Conservation (phyloP, 2,888 invertebrate species). For the Erpobdella octoculata region DNA sequence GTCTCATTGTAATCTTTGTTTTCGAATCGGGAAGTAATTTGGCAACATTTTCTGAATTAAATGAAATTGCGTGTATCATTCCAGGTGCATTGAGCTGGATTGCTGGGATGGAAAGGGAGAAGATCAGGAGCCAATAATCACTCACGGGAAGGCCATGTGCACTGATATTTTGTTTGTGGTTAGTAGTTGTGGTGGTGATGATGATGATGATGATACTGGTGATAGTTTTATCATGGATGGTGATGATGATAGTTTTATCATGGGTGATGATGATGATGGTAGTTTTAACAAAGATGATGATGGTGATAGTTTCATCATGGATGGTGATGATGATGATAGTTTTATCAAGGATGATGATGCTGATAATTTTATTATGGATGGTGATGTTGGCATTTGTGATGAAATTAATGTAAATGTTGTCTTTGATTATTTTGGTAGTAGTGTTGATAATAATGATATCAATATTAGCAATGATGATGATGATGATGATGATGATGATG, state of each 20-base stretch:
- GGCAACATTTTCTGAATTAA: too few relatives aligned
- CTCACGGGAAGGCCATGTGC: conserved; percentile 99
- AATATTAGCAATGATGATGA: background rate
- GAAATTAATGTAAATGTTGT: too few relatives aligned
- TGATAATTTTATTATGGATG: too few relatives aligned
- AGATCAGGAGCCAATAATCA: conserved; percentile 97
- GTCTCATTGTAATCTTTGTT: too few relatives aligned
- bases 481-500: conserved; percentile 16
- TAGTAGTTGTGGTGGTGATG: conserved; percentile 33
- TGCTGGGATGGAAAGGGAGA: conserved; percentile 98
- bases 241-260: background rate
- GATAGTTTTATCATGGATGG: too few relatives aligned
- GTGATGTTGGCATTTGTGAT: too few relatives aligned
- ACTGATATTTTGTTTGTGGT: conserved; percentile 94
- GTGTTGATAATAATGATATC: too few relatives aligned
- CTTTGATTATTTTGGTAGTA: too few relatives aligned
- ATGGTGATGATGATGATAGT: background rate
- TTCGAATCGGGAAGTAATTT: too few relatives aligned
- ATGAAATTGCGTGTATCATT: background rate
- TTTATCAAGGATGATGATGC: too few relatives aligned
- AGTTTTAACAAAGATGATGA: too few relatives aligned
- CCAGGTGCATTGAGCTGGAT: conserved; percentile 92
- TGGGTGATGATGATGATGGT: background rate
- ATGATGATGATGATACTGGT: conserved; percentile 4
- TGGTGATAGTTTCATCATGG: background rate